Evolutionary conservation across 2,797 vertebrate species (phyloP), one percentile per base, ranked within the genome.

Genomic region (Kryptolebias ocellatus): DNA sequence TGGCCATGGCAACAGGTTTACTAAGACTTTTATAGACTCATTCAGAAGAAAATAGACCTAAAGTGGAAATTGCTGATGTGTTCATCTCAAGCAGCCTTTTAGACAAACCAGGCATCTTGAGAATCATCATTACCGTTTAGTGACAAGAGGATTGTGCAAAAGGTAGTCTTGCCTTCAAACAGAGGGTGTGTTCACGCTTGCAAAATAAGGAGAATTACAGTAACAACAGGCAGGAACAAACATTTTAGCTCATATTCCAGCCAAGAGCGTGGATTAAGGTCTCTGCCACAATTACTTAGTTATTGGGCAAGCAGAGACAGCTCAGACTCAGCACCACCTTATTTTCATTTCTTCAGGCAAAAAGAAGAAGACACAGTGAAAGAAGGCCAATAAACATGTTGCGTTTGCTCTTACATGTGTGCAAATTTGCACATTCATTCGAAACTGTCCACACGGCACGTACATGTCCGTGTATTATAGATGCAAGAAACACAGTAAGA

Each of bases 1-100:
- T 92, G 89, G 87, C 82, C 87, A 90, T 90, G 87, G 86, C 83
- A 89, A 89, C 87, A 18, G 84, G 85, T 87, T 90, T 87, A 76
- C 83, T 74, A 88, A 88, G 89, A 87, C 76, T 87, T 90, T 85
- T 74, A 72, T 81, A 65, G 64, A 80, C 47, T 12, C 46, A 76
- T 65, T 80, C 53, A 37, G 61, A 56, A 42, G 62, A 72, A 76
- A 39, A 74, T 31, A 65, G 53, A 85, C 39, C 71, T 71, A 44
- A 81, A 81, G 53, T 63, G 65, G 18, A 51, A 72, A 59, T 46
- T 64, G 54, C 72, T 55, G 42, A 66, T 54, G 27, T 73, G 14
- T 74, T 73, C 16, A 42, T 79, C 47, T 50, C 14, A 14, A 75
- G 44, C 18, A 27, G 46, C 27, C 54, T 59, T 24, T 66, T 29